These are phyloP conservation scores for Pheosia tremula DNA, from an alignment of 2,888 invertebrate species.

Conservation along the genomic window DNA sequence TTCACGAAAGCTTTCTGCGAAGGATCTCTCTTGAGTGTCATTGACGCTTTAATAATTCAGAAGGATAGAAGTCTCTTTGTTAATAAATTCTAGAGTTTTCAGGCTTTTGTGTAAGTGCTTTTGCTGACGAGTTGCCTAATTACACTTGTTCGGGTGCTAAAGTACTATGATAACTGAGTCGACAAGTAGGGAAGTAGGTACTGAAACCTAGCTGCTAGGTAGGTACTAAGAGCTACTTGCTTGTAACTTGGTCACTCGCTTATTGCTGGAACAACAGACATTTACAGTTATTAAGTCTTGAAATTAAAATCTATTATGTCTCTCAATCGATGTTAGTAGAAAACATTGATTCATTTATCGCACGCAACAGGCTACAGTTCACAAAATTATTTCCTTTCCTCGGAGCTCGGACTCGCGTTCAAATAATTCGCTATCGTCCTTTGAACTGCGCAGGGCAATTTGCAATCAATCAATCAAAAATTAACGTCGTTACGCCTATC, in stretches of 20 bases:
- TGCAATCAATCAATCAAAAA: constrained; percentile 44
- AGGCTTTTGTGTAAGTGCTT: background rate
- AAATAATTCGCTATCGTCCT: constrained; percentile 21
- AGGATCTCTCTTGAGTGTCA: background rate
- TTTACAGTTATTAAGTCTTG: no score
- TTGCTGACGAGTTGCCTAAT: background rate
- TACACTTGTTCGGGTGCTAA: background rate
- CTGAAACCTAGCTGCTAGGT: no score
- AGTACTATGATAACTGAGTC: background rate
- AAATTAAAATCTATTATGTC: no score
- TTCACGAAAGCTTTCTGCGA: background rate
- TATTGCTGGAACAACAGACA: no score
- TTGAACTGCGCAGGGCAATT: constrained; percentile 32
- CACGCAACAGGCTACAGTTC: constrained; percentile 2
- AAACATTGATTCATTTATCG: background rate
- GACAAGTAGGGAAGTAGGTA: background rate
- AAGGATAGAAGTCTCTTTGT: background rate
- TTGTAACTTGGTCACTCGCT: no score
- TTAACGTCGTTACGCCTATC: constrained; percentile 12
- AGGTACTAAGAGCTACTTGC: no score
- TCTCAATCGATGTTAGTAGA: background rate
- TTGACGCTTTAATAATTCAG: background rate
- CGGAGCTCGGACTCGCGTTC: background rate
- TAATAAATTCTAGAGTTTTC: background rate
- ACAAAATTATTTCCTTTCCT: background rate